Base-by-base conservation (phyloP, 2,113 vertebrate species). In the Machaerirhynchus nigripectus region DNA sequence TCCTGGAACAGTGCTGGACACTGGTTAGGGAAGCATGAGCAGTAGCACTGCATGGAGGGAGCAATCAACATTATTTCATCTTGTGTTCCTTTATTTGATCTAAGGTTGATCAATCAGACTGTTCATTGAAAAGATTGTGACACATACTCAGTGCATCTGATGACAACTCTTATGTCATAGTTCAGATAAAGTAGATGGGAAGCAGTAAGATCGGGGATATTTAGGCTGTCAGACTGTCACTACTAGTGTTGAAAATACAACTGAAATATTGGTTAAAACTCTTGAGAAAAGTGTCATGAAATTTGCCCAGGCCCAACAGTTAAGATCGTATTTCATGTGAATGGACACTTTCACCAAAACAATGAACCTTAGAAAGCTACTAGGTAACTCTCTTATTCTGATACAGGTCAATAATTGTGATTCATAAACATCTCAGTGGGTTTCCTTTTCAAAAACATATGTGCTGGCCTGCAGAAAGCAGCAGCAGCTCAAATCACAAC, bases 191-290 rank as follows among this genome's bases (percentile, higher is more conserved):
- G 75, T 17, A 67, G 68, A 23, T 67, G 61, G 42, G 84, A 91
- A 79, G 77, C 17, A 52, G 89, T 82, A 73, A 65, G 89, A 46
- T 79, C 3, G 12, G 37, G 52, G 76, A 26, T 93, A 64, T 92
- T 92, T 93, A 80, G 71, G 57, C 55, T 94, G 90, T 92, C 90
- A 86, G 89, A 67, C n/a, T 77, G 91, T 95, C 94, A 75, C 59
- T 52, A 68, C 60, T 80, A 13, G 52, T 30, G 56, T 74, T 95
- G 86, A 86, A 68, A 89, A 31, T 76, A 60, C 44, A 56, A 85
- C 67, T 94, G 95, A 97, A 93, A 95, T 90, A 94, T 12, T 87
- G 84, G 64, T 60, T 89, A 56, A 85, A 93, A 89, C 42, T 93
- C 80, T n/a, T 75, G 80, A 82, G 69, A 61, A 91, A 64, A 71